Conservation (phyloP, 2,113 vertebrate genomes). For the Leucopsar rothschildi region DNA sequence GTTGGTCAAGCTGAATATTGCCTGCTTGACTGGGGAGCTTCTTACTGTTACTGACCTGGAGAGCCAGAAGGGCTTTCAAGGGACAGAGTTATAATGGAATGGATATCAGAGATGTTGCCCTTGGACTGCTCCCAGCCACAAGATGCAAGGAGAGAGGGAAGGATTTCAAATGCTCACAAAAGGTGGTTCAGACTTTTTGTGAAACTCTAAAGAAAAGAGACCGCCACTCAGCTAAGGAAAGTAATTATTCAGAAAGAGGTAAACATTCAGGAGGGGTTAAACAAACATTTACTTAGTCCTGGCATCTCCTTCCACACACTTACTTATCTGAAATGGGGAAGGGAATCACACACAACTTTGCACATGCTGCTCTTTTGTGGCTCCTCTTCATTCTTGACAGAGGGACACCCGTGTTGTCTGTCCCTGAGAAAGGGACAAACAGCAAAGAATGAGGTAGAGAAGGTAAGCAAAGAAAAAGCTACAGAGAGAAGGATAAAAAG, state of each 20-base stretch:
- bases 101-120: background rate
- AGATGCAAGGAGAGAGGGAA: background rate
- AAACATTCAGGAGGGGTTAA: background rate
- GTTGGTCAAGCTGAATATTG: background rate
- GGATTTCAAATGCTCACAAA: background rate
- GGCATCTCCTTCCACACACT: background rate
- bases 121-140: background rate
- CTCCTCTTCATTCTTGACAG: background rate
- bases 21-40: background rate
- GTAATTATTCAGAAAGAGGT: background rate
- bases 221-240: background rate
- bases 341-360: background rate
- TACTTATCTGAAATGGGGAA: background rate
- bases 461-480: background rate
- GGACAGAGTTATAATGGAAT: background rate
- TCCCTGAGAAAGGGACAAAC: background rate
- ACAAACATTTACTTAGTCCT: background rate
- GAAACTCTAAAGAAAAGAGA: background rate
- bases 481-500: background rate
- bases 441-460: background rate
- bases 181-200: background rate
- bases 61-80: background rate
- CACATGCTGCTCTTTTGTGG: background rate
- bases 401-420: background rate
- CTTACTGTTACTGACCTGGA: fast-evolving